These are phyloP conservation scores for Microcebus griseorufus DNA, from an alignment of 2,113 vertebrate genomes.

Conservation along the genomic window DNA sequence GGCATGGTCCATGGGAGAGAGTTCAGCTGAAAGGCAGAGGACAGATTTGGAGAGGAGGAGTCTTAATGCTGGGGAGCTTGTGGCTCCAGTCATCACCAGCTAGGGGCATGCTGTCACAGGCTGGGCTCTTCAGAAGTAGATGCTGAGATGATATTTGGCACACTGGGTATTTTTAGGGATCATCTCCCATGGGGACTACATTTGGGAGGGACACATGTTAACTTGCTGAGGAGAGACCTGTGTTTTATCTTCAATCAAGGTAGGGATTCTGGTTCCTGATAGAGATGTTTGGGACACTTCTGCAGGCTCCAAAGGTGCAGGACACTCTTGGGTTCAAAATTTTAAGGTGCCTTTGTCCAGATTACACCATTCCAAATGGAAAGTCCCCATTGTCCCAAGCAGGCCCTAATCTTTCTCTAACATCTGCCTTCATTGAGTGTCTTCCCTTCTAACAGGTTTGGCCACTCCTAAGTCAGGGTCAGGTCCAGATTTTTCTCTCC, in stretches of 20 bases:
- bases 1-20: background rate
- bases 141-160: background rate
- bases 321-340: background rate
- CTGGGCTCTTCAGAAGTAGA: background rate
- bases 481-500: background rate
- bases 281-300: background rate
- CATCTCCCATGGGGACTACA: fast-evolving
- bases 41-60: background rate
- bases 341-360: background rate
- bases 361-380: background rate
- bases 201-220: fast-evolving
- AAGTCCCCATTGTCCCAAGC: background rate
- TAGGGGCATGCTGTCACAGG: fast-evolving
- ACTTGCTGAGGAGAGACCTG: background rate
- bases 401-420: background rate
- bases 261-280: background rate
- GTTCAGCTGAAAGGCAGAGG: background rate
- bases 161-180: background rate
- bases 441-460: background rate
- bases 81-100: background rate
- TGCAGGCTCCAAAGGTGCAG: background rate
- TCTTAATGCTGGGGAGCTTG: background rate
- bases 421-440: background rate
- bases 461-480: background rate
- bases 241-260: background rate